Evolutionary conservation across 2,113 vertebrate genomes (phyloP), one percentile per base, ranked within the genome.

Genomic region (Nannospalax galili): DNA sequence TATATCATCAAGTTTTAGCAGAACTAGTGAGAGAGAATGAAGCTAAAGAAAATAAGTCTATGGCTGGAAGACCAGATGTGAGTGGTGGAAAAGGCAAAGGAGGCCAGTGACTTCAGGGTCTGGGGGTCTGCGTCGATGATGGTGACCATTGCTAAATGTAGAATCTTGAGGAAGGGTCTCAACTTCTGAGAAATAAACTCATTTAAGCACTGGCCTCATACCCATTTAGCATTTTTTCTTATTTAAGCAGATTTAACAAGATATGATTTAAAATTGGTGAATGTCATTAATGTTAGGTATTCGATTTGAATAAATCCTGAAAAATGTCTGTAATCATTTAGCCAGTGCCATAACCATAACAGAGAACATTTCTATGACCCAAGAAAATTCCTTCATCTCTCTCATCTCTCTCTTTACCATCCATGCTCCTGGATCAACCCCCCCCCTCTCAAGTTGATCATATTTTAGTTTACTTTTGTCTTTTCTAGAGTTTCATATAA

Each of bases 401-500:
- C n/a, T n/a, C n/a, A n/a, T n/a, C n/a, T n/a, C 80, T 1, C 10
- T 2, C 1, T 86, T 88, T 56, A 11, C 16, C 19, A 20, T 80
- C n/a, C 37, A 20, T 16, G 1, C 22, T 32, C 12, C 14, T 52
- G 62, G 40, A 7, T 35, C 42, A 64, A 1, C 28, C 52, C 10
- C 17, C 20, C 45, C 32, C 12, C 32, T 79, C 52, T 6, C 9
- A 52, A 17, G 19, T 24, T 42, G 62, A 78, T 74, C 48, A 8
- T 1, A 90, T 81, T 32, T 40, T 0, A 32, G 80, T 90, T 45
- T 70, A 40, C 3, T 56, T 84, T 82, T 90, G 19, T 4, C 12
- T 89, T 89, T 88, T 70, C 26, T 93, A 64, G 64, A 77, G 17
- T 77, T 93, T 32, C 37, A 86, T 62, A 48, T 9, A 75, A 91